Evolutionary conservation across 2,888 invertebrate genomes (phyloP), one percentile per base, ranked within the genome.

Genomic region (Cristatella mucedo): DNA sequence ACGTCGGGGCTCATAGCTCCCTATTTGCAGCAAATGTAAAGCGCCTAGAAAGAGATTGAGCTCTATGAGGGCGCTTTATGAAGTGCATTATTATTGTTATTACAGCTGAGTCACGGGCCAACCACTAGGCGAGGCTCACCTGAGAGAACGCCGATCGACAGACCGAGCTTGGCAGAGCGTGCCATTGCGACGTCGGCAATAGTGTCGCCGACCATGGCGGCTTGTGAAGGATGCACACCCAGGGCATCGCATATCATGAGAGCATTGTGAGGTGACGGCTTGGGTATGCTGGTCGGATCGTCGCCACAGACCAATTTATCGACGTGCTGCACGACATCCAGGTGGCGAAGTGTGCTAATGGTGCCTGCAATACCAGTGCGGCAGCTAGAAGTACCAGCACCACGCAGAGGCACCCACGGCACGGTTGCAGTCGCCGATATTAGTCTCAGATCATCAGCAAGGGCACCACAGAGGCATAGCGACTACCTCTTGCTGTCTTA

Each of bases 171-270:
- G 9, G 68, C 68, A 3, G 61, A 56, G 29, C 56, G 53, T 7
- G 62, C 68, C 63, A 68, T 66, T 21, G 59, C 59, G 43, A 68
- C 58, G 48, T 68, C 68, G 1, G 66, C 66, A 29, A 59, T 52
- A 4, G 68, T 68, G 49, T 68, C 68, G 2, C 68, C 68, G 4
- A 68, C 66, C 64, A 68, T 67, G 6, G 60, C 56, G 2, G 68
- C 46, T 16, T 57, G 48, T 3, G 46, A 37, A 1, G 58, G 56
- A 40, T 52, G 46, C 2, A 61, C 52, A 3, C 52, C 52, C n/a
- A 61, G 47, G 29, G 50, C 40, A 3, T 49, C 44, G 38, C 61
- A 61, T 34, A 61, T 60, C 41, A 53, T 51, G 42, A 57, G 51
- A 1, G 68, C 68, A 44, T 67, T 68, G 47, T 60, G 54, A 2